These are phyloP conservation scores for Syngnathus floridae DNA, from an alignment of 2,113 vertebrate species.

Conservation along the genomic window DNA sequence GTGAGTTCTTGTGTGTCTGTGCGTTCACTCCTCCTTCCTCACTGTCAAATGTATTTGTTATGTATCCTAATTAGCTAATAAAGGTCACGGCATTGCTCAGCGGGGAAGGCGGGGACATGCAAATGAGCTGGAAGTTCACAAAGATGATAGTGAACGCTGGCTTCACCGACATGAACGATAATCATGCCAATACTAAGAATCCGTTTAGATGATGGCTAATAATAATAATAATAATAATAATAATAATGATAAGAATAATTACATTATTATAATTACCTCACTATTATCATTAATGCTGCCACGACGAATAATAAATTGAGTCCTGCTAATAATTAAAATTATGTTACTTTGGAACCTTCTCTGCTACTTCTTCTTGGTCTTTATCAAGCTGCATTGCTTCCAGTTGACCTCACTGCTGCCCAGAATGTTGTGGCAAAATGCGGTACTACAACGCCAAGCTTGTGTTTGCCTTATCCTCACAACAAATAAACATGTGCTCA, in stretches of 20 bases:
- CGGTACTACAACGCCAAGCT: neutral
- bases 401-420: neutral
- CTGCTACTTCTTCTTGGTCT: neutral
- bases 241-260: too few relatives aligned
- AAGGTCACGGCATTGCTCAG: conserved; percentile 87
- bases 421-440: neutral
- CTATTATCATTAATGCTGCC: too few relatives aligned
- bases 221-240: too few relatives aligned
- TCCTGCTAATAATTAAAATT: neutral
- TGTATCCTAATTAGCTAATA: conserved; percentile 98
- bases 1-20: conserved; percentile 9
- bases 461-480: neutral
- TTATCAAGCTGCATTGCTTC: neutral
- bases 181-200: neutral
- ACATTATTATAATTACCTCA: too few relatives aligned
- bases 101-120: conserved; percentile 60
- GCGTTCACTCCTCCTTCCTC: conserved; percentile 22
- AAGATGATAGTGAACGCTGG: conserved; percentile 50
- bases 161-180: conserved; percentile 30
- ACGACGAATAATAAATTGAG: too few relatives aligned
- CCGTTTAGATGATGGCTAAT: too few relatives aligned
- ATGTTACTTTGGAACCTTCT: neutral
- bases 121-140: conserved; percentile 63
- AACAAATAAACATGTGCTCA: conserved; percentile 9
- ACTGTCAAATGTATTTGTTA: conserved; percentile 94